These are phyloP conservation scores for Hippocampus zosterae DNA, from an alignment of 2,113 vertebrate genomes.

Conservation along the genomic window DNA sequence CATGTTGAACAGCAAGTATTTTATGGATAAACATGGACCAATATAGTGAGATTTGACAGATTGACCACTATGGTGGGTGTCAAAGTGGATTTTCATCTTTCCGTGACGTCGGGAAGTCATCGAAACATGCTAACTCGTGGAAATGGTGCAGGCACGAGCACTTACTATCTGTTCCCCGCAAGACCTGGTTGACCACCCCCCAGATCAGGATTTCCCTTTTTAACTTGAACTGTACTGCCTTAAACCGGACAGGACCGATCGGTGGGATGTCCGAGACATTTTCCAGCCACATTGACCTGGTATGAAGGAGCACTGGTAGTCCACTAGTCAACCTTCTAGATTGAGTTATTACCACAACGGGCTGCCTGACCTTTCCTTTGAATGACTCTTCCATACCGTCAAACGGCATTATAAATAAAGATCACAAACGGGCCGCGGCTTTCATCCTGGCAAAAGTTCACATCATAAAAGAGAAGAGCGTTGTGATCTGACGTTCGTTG, in stretches of 20 bases:
- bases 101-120: no score
- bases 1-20: no score
- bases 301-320: background rate
- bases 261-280: background rate
- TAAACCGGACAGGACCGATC: background rate
- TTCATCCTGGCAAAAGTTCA: conserved; percentile 74
- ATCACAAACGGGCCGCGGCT: conserved; percentile 65
- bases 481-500: conserved; percentile 24
- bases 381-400: conserved; percentile 58
- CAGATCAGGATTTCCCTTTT: background rate
- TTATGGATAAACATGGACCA: no score
- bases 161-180: no score
- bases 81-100: no score
- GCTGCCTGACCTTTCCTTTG: conserved; percentile 73
- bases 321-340: background rate
- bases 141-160: no score
- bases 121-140: no score
- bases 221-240: background rate
- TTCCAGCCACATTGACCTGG: background rate
- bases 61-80: no score
- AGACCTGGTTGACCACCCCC: background rate
- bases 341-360: conserved; percentile 21
- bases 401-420: conserved; percentile 69
- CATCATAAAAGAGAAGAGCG: conserved; percentile 42
- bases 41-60: no score